Evolutionary conservation across 2,113 vertebrate genomes (phyloP), one percentile per base, ranked within the genome.

Genomic region (Rhea pennata): DNA sequence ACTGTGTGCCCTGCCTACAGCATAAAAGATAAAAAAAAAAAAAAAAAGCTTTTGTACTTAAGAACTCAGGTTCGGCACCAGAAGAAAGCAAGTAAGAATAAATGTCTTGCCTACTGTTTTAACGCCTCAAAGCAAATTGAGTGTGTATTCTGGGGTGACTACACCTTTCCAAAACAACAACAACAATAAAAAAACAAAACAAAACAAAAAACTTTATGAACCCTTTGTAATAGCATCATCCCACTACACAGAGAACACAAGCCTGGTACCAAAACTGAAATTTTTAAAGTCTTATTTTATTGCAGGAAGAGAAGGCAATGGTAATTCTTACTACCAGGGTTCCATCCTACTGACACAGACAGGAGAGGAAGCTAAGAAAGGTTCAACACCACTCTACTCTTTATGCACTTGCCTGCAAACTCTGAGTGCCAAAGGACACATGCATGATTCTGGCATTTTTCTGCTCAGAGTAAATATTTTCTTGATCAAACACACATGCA

Each of bases 131-230:
- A 74, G 27, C 33, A 83, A 84, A 56, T 46, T 24, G 39, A n/a
- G 2, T 15, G 5, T 4, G 5, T 31, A 36, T 40, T 74, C 19
- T 9, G 9, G 1, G 0, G 15, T 15, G 17, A 11, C 15, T 66
- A 72, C 24, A 48, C 7, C 12, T 70, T 84, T 75, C 20, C 44
- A 15, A 77, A 84, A 36, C 36, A 36, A 36, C 36, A 36, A 36
- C 36, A 36, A 36, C 36, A 36, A 36, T 36, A 36, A 36, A 36
- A 36, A 36, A 36, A 36, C 36, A 36, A 36, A 36, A 36, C 36
- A 36, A 36, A 36, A 36, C 36, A 36, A 36, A 36, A 51, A 54
- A 14, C 8, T 59, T 64, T 1, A 65, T 23, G 51, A 61, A 48
- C 10, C 39, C 26, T 33, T 23, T 5, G 17, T 56, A 76, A 66